Conservation (phyloP, 2,113 vertebrate genomes). For the Corapipo altera region DNA sequence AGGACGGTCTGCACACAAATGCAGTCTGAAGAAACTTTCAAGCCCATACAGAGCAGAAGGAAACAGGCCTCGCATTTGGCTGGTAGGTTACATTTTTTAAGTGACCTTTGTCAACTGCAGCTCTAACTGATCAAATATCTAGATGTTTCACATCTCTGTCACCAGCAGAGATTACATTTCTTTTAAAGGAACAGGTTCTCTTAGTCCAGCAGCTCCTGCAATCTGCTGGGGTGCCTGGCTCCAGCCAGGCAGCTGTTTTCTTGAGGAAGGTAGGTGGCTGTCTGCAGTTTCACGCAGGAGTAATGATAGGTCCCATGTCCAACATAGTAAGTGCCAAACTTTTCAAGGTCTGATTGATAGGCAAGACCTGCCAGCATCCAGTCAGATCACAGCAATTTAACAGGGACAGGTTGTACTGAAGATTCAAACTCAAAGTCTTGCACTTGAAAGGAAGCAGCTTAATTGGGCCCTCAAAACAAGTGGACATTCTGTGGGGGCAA, state of each 20-base stretch:
- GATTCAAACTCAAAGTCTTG: neutral
- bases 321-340: neutral
- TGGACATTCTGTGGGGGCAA: neutral
- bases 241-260: neutral
- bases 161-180: neutral
- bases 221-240: neutral
- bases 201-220: neutral
- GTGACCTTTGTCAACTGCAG: neutral
- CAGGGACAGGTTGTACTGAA: neutral
- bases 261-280: neutral
- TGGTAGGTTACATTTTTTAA: neutral
- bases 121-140: neutral
- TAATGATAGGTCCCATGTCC: neutral
- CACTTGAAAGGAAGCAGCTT: constrained; percentile 28
- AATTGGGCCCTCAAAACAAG: neutral
- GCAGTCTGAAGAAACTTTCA: neutral
- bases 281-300: neutral
- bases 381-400: neutral
- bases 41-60: neutral
- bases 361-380: neutral
- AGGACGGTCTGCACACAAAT: neutral
- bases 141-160: neutral
- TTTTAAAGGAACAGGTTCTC: neutral
- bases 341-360: neutral
- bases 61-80: neutral